These are phyloP conservation scores for Porphyrio hochstetteri DNA, from an alignment of 2,113 vertebrate species.

Conservation along the genomic window DNA sequence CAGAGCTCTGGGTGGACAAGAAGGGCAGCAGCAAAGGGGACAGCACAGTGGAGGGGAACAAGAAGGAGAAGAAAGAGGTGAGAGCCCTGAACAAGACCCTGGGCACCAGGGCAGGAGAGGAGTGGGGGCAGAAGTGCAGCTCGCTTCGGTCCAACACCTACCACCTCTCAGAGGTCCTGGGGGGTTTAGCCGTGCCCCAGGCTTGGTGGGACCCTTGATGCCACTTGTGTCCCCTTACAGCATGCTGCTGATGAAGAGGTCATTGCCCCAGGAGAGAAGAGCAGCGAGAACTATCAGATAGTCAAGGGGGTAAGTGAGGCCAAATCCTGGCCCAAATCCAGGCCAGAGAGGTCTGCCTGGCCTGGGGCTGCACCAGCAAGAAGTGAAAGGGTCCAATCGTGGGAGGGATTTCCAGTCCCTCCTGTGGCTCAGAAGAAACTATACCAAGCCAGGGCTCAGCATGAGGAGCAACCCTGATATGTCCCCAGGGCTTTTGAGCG, in stretches of 20 bases:
- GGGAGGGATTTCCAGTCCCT: not conserved
- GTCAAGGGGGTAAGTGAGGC: slow-evolving; percentile 87
- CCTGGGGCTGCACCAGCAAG: accelerated
- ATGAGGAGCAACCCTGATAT: not conserved
- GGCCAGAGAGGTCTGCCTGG: not conserved
- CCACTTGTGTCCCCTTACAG: slow-evolving; percentile 14
- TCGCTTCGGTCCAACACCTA: not conserved
- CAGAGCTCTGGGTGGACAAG: slow-evolving; percentile 97
- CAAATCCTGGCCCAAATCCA: not conserved
- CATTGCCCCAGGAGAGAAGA: slow-evolving; percentile 82
- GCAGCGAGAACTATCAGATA: slow-evolving; percentile 93
- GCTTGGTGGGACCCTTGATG: not conserved
- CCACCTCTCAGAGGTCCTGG: accelerated
- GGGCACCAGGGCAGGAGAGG: accelerated
- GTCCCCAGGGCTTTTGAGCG: not conserved
- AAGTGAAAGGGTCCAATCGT: not conserved
- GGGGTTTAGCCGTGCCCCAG: not conserved
- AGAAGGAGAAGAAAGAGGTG: slow-evolving; percentile 86
- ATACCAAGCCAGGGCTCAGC: not conserved
- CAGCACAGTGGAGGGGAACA: slow-evolving; percentile 71
- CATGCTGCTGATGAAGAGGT: slow-evolving; percentile 71
- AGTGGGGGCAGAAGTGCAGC: not conserved
- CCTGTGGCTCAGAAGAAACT: not conserved
- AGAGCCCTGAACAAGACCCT: not conserved
- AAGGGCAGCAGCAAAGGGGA: slow-evolving; percentile 82